Conservation (phyloP, 2,113 vertebrate genomes). For the Erythrocebus patas region DNA sequence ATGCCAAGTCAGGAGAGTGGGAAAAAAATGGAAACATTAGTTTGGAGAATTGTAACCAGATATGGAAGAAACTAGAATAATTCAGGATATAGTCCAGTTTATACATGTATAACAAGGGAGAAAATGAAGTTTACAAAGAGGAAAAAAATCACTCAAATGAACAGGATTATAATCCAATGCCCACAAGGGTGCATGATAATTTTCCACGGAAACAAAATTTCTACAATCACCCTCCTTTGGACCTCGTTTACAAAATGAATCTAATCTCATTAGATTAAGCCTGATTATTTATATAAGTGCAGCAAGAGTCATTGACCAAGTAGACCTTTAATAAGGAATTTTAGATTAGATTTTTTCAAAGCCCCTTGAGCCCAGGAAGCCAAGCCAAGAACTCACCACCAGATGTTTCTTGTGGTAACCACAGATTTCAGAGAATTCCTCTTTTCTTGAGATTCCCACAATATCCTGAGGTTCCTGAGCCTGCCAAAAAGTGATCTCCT, state of each 20-base stretch:
- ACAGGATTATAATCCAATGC: neutral
- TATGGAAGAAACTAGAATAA: neutral
- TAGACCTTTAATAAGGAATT: neutral
- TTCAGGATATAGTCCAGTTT: neutral
- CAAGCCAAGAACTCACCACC: neutral
- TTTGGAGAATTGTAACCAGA: neutral
- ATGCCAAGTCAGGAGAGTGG: neutral
- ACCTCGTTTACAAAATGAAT: neutral
- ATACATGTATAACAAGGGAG: neutral
- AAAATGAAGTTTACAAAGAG: neutral
- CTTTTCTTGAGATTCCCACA: neutral
- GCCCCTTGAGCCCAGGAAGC: neutral
- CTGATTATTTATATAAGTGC: neutral
- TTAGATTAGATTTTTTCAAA: neutral
- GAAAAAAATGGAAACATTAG: neutral
- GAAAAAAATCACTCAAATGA: neutral
- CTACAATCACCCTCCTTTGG: neutral
- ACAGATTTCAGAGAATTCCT: neutral
- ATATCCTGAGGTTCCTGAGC: neutral
- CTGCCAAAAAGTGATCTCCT: neutral
- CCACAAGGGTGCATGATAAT: neutral
- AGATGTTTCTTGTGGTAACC: neutral
- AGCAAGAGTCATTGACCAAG: neutral
- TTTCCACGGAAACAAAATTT: neutral
- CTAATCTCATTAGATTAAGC: neutral